Base-by-base conservation (phyloP, 2,888 invertebrate species). In the Eupithecia subumbrata region DNA sequence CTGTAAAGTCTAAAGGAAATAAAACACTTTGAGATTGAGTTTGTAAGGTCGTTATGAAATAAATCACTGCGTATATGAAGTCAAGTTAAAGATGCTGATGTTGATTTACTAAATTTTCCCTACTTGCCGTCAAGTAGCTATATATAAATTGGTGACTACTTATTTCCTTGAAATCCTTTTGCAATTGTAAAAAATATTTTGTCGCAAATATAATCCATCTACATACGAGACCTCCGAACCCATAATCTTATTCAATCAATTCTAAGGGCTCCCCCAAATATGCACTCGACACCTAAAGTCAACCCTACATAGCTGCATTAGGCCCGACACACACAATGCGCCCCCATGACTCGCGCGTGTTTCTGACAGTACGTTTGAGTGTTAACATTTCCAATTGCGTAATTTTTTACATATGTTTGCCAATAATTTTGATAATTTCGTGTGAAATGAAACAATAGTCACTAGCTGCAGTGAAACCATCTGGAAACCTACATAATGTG, bases 261-360 rank as follows among this genome's bases (percentile, higher is more conserved):
- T 74, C 72, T 64, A 74, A 74, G 68, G 60, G 25, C 67, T 75
- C 73, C 75, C 75, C 73, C 25, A 76, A 73, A 88, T 90, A 87
- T 89, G 89, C 90, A 89, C 43, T 43, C 68, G 68, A 68, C 68
- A 67, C 64, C 60, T 64, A 64, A 34, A 64, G 64, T 25, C 64
- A 18, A 64, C 64, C 64, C 64, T 34, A 64, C 34, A 64, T 25
- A 60, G 60, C 60, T 60, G 89, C 90, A 91, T 90, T 90, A 88
- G 87, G 81, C 78, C 83, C 87, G 86, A 83, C 82, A 81, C 82
- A 80, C 80, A 88, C 88, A 88, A 84, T 85, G 81, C 82, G 77
- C 83, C 85, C 85, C 81, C 79, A 84, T 80, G 75, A 70, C 71
- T 74, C 75, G 80, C 69, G 80, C 79, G 82, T 83, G 83, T 75